phyloP scores from a whole-genome alignment of 2,797 vertebrate species.

The Cirrhinus mrigala region DNA sequence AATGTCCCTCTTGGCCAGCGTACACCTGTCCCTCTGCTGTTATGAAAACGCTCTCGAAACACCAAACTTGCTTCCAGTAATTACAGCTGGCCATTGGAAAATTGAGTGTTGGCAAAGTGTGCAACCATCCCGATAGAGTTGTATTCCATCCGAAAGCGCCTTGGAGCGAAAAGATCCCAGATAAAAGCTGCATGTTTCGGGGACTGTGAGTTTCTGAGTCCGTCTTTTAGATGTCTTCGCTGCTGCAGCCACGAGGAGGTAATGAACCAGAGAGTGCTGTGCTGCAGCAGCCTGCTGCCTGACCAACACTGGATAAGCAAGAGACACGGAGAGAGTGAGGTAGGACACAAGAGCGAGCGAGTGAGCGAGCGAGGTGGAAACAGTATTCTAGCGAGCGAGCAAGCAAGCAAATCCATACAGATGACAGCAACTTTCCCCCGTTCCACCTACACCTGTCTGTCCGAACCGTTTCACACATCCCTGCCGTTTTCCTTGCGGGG shows the following conservation, averaged over 20 bases:
- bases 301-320: conserved; percentile 69
- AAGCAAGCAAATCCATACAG: conserved; percentile 76
- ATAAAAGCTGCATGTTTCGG: conserved; percentile 54
- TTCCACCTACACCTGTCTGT: conserved; percentile 69
- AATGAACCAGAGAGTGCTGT: conserved; percentile 78
- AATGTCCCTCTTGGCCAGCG: conserved; percentile 65
- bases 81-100: conserved; percentile 24
- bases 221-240: conserved; percentile 74
- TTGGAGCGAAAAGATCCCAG: conserved; percentile 55
- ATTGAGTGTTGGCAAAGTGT: conserved; percentile 60
- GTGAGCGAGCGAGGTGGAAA: conserved; percentile 6
- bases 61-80: conserved; percentile 44
- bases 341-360: conserved; percentile 40
- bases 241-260: conserved; percentile 77
- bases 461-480: conserved; percentile 64
- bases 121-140: conserved; percentile 68
- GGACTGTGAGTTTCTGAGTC: conserved; percentile 72
- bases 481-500: conserved; percentile 60
- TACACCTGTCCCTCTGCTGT: conserved; percentile 39
- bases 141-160: conserved; percentile 70
- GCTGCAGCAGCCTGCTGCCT: conserved; percentile 80
- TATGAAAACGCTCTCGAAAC: conserved; percentile 36
- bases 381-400: conserved; percentile 67
- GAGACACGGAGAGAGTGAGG: conserved; percentile 69
- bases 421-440: conserved; percentile 75